Base-by-base conservation (phyloP, 2,888 invertebrate genomes). In the Catocala nupta region DNA sequence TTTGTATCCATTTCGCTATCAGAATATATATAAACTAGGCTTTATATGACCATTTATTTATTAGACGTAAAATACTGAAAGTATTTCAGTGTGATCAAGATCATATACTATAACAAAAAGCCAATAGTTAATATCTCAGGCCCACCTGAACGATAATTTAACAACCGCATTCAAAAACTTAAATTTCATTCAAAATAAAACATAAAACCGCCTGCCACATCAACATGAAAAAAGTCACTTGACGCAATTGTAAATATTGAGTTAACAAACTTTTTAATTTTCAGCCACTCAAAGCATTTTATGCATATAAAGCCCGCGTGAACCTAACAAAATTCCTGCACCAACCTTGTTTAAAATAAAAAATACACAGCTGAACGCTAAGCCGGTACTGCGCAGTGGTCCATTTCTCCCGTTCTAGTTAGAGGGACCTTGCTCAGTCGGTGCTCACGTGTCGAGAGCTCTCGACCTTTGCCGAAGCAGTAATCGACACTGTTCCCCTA, bases 311-410 rank as follows among this genome's bases (percentile, higher is more conserved):
- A 82, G 68, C 70, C 64, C 73, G 71, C 55, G 72, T 80, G 70
- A 73, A 81, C 74, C 74, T 77, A 78, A 78, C 77, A 55, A 73
- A 75, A 81, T 81, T 80, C 74, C 81, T 82, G 86, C 84, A 81
- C 63, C 74, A 82, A 80, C 78, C 75, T 83, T 82, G 81, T 85
- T 84, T 82, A 75, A 76, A 81, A 82, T 85, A 86, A 82, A 86
- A 83, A 84, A 81, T 82, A 84, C 75, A 84, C 81, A 81, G 77
- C 65, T 72, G 75, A 77, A 73, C 70, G 62, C 70, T 74, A 74
- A 84, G 83, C 77, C 79, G 79, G 85, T 84, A 86, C 87, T 92
- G 92, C 92, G 92, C 93, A 91, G 88, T 76, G 84, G 82, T 83
- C 82, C 86, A 83, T 83, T 83, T 82, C 85, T 79, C 82, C 75